Base-by-base conservation (phyloP, 2,113 vertebrate genomes). In the Pogona vitticeps region DNA sequence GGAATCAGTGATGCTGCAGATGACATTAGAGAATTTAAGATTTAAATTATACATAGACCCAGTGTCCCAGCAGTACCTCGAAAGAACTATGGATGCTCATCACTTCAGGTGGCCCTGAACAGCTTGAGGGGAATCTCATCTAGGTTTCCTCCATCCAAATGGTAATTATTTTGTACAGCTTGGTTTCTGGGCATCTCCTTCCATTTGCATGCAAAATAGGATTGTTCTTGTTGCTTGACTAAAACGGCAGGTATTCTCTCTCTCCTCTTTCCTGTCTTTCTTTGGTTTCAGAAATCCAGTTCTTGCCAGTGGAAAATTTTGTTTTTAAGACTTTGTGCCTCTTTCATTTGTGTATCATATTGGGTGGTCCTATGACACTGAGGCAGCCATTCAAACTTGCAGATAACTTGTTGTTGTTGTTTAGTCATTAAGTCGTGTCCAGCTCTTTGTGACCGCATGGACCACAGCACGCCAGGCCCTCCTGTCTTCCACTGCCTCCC, bases 41-140 rank as follows among this genome's bases (percentile, higher is more conserved):
- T 56, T 13, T 89, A 73, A 90, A 87, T 72, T 87, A 79, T 2
- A 65, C 63, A 67, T 23, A 86, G 77, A 2, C 65, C 76, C 6
- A 78, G 26, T 10, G 52, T 42, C 81, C 46, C 83, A 90, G 23
- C 13, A 82, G 58, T 46, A 38, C 17, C 71, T 85, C 56, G 76
- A 67, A 84, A 85, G 14, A 87, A 59, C 67, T 72, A 31, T 86
- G 71, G 67, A 80, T 86, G 31, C 46, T 80, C 56, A 42, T 40
- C 76, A 80, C 46, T 80, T 86, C 52, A 80, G 76, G 36, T 61
- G 76, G 63, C 68, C 28, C 3, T 52, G 23, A 33, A 80, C 33
- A 73, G 76, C 56, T 63, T 38, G 36, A 13, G 36, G 56, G 38
- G 59, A 72, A 38, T 79, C 42, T 86, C 71, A 26, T 59, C 13